Evolutionary conservation across 2,113 vertebrate genomes (phyloP), one percentile per base, ranked within the genome.

Genomic region (Zapornia atra): DNA sequence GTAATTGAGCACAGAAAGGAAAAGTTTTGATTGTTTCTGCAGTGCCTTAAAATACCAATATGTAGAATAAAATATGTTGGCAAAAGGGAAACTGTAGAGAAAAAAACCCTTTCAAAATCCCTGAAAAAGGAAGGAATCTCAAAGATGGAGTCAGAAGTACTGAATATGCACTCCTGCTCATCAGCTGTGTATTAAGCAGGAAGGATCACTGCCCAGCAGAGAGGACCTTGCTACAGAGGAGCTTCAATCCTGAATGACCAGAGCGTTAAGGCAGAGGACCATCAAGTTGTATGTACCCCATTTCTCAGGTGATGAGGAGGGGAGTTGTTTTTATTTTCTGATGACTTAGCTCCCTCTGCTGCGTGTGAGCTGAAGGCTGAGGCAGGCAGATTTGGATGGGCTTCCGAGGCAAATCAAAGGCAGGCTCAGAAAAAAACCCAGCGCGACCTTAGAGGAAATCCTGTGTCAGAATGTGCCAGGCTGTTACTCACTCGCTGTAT

Each of bases 341-440:
- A 53, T 77, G 48, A 19, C 24, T 86, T 96, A 66, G 95, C 96
- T 94, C 94, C 96, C 92, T 75, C 96, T 96, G 69, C 79, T 86
- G 92, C 80, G 26, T 34, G 2, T 40, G 76, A 88, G 38, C 29
- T 69, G 24, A 68, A 64, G 34, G 36, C 54, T 46, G 63, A 88
- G 26, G 38, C 6, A 29, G 17, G 14, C 63, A 2, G 50, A 38
- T 73, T 70, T 78, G 15, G 2, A 46, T 40, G 9, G 26, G 24
- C 11, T 82, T 86, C 36, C 0, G 0, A 54, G 33, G 10, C 7
- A 88, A 68, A 42, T 21, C 14, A n/a, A 76, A 69, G 33, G 1
- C 2, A 19, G 1, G 6, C 24, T 71, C 42, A 56, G 12, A 44
- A 13, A 7, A 69, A 71, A 69, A 28, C 4, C 1, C 4, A 3